Evolutionary conservation across 2,797 vertebrate species (phyloP).

Genomic region (Sebastes oblongus): DNA sequence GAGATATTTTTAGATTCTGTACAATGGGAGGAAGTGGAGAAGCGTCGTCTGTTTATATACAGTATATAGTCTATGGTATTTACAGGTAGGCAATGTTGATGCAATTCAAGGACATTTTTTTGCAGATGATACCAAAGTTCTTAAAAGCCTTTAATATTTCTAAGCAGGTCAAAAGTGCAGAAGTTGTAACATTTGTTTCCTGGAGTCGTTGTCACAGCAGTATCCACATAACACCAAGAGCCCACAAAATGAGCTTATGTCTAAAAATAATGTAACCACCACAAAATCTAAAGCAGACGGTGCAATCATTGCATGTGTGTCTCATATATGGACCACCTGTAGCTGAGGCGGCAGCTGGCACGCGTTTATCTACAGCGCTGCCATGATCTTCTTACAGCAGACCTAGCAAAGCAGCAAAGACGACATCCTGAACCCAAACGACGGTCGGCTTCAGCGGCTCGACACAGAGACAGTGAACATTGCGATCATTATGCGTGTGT

Average conservation of each 20-base stretch:
- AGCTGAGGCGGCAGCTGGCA: conserved; percentile 73
- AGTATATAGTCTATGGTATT: no score
- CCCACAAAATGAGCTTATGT: conserved; percentile 17
- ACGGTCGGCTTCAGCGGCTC: conserved; percentile 19
- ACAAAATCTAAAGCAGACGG: conserved; percentile 50
- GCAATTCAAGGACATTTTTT: conserved; percentile 10
- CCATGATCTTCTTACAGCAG: conserved; percentile 46
- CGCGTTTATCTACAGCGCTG: conserved; percentile 53
- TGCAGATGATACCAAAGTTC: background rate
- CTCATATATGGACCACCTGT: conserved; percentile 73
- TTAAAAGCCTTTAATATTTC: background rate
- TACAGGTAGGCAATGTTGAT: background rate
- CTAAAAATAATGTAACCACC: conserved; percentile 15
- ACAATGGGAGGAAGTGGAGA: no score
- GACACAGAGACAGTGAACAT: conserved; percentile 16
- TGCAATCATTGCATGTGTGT: conserved; percentile 59
- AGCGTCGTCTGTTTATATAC: no score
- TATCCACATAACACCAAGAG: background rate
- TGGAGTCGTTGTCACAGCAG: background rate
- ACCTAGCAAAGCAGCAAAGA: conserved; percentile 47
- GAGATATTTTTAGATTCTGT: no score
- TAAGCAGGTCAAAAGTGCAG: background rate
- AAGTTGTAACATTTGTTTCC: background rate
- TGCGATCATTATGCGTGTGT: background rate
- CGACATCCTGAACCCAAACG: conserved; percentile 37